Evolutionary conservation across 2,113 vertebrate species (phyloP).

Genomic region (Rousettus leschenaultii): DNA sequence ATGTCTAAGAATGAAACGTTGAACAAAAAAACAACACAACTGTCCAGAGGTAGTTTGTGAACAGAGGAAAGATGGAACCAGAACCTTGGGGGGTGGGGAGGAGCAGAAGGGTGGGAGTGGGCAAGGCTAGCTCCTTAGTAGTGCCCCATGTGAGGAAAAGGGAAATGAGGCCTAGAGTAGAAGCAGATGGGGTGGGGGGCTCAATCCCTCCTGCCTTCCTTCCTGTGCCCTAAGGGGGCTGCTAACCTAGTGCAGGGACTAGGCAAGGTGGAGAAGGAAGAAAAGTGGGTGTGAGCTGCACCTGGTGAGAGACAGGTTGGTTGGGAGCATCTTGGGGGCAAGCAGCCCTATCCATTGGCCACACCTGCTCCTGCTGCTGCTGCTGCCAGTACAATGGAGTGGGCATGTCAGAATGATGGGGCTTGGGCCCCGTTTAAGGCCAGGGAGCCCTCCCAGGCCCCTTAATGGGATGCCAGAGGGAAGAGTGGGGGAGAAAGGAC

Average conservation of each 20-base stretch:
- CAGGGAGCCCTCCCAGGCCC: slow-evolving; percentile 55
- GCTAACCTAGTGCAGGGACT: not conserved
- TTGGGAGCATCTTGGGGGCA: not conserved
- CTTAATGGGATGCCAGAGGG: slow-evolving; percentile 22
- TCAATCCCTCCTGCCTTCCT: not conserved
- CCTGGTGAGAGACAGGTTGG: not conserved
- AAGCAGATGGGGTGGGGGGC: not conserved
- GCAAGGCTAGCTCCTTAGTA: slow-evolving; percentile 40
- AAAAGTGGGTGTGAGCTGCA: not conserved
- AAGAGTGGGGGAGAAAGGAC: not conserved
- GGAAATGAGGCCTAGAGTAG: not conserved
- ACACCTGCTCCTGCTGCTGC: not conserved
- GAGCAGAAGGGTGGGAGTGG: not conserved
- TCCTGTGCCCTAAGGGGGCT: not conserved
- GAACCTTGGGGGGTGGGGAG: slow-evolving; percentile 65
- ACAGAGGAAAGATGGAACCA: slow-evolving; percentile 79
- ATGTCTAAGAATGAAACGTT: slow-evolving; percentile 80
- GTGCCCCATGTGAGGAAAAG: slow-evolving; percentile 11
- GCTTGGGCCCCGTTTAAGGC: slow-evolving; percentile 66
- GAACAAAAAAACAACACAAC: slow-evolving; percentile 76
- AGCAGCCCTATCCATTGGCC: not conserved
- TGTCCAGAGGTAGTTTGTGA: slow-evolving; percentile 89
- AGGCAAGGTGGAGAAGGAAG: not conserved
- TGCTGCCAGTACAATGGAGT: not conserved
- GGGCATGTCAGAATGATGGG: slow-evolving; percentile 10